These are phyloP conservation scores for Anseranas semipalmata DNA, from an alignment of 2,113 vertebrate species.

Conservation along the genomic window DNA sequence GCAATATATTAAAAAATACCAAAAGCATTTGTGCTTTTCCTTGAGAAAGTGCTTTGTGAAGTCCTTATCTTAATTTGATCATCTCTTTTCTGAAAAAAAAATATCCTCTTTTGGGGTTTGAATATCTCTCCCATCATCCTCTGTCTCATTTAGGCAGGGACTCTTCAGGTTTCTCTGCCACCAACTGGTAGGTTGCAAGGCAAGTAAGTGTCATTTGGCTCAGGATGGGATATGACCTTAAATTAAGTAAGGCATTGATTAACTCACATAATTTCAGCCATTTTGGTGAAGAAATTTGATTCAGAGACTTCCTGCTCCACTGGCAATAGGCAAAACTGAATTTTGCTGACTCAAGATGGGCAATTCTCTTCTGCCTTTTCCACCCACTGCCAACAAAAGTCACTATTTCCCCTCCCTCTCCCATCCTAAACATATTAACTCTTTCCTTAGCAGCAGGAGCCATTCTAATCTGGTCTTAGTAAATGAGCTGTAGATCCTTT, in stretches of 20 bases:
- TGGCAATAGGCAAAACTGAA: not conserved
- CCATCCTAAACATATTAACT: not conserved
- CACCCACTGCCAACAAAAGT: not conserved
- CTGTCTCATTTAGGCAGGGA: not conserved
- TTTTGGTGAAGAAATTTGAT: not conserved
- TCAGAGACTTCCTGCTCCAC: not conserved
- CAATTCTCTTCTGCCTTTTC: not conserved
- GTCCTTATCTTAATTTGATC: not conserved
- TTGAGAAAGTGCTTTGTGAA: not conserved
- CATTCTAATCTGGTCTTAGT: not conserved
- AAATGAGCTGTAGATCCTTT: rapidly evolving
- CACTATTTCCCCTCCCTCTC: not conserved
- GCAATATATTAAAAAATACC: not conserved
- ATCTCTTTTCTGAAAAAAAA: not conserved
- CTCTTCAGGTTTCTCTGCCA: not conserved
- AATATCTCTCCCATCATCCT: not conserved
- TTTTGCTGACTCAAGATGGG: not conserved
- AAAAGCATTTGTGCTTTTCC: not conserved
- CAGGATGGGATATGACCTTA: not conserved
- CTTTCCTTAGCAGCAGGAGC: not conserved
- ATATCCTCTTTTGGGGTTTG: not conserved
- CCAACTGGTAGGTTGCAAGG: not conserved
- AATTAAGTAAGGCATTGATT: not conserved
- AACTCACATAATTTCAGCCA: not conserved
- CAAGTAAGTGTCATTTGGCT: not conserved